These are phyloP conservation scores for Adelognathus sp. DNA, from an alignment of 2,888 invertebrate genomes.

Conservation along the genomic window DNA sequence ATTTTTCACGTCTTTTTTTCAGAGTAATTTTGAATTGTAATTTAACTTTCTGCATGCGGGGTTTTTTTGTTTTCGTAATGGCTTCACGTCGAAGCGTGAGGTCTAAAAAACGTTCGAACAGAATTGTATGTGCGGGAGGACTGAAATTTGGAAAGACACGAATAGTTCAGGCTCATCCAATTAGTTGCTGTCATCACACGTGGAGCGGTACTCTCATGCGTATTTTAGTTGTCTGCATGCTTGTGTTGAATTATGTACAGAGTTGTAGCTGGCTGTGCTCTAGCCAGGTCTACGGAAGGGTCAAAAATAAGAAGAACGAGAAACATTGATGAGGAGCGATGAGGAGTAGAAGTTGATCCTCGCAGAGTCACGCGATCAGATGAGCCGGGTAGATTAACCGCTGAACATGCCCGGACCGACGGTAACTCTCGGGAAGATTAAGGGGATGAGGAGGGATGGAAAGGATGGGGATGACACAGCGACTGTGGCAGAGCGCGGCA, in stretches of 20 bases:
- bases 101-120: no score
- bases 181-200: constrained; percentile 63
- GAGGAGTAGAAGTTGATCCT: constrained; percentile 47
- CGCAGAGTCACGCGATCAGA: constrained; percentile 75
- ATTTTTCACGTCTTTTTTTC: no score
- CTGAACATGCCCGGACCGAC: constrained; percentile 64
- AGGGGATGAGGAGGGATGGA: constrained; percentile 38
- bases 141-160: neutral
- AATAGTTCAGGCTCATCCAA: constrained; percentile 32
- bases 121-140: neutral
- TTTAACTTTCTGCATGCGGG: no score
- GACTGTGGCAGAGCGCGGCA: constrained; percentile 4
- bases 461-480: constrained; percentile 21
- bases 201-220: constrained; percentile 57
- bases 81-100: no score
- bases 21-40: no score
- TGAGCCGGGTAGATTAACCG: constrained; percentile 73
- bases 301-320: constrained; percentile 11
- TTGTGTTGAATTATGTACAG: neutral
- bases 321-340: neutral
- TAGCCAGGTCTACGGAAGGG: neutral
- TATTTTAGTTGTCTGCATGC: constrained; percentile 37
- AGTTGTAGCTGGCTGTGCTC: neutral
- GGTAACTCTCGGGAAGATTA: constrained; percentile 52
- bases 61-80: no score